phyloP scores from a whole-genome alignment of 1,140 invertebrate genomes.

The Aphidius gifuensis region DNA sequence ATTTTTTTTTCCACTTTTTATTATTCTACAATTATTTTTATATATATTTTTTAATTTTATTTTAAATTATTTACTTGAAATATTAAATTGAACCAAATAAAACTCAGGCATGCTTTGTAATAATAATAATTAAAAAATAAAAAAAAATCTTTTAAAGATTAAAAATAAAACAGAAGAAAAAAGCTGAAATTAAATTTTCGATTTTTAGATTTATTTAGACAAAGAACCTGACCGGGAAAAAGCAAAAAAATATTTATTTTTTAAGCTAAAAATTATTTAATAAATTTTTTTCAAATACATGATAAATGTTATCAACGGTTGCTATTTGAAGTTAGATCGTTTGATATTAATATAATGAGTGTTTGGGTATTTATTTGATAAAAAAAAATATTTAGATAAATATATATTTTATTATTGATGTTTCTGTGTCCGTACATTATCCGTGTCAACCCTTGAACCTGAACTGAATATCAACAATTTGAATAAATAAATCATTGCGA shows the following conservation, averaged over 20 bases:
- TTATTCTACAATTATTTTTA: no score
- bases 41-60: constrained; percentile 10
- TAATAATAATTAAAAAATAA: no score
- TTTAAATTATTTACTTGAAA: constrained; percentile 10
- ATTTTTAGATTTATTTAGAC: not conserved
- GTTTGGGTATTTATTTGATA: constrained; percentile 32
- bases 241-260: no score
- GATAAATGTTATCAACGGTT: constrained; percentile 8
- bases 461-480: constrained; percentile 32
- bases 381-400: constrained; percentile 40
- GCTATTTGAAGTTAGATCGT: constrained; percentile 19
- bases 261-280: no score
- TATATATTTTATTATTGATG: constrained; percentile 42
- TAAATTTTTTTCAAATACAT: no score
- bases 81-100: not conserved
- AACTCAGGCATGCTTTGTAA: no score
- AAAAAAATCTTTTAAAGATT: no score
- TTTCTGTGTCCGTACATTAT: constrained; percentile 57
- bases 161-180: not conserved
- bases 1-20: no score
- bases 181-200: not conserved
- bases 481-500: constrained; percentile 45
- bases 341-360: constrained; percentile 26
- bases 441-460: constrained; percentile 51
- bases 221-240: not conserved